These are phyloP conservation scores for Cordylochernes scorpioides DNA, from an alignment of 2,888 invertebrate species.

Conservation along the genomic window DNA sequence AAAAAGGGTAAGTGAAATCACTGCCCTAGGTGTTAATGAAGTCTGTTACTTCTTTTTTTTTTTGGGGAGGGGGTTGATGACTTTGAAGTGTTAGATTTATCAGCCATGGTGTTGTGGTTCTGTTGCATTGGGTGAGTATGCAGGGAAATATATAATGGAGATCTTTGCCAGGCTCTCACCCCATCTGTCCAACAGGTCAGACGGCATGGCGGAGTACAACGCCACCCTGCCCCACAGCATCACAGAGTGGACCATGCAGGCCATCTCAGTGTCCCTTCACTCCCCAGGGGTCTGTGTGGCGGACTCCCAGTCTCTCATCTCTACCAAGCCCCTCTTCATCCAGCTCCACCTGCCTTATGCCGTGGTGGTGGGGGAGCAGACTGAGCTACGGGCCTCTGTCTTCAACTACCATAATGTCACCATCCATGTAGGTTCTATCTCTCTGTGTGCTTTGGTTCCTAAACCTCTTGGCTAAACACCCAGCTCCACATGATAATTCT, in stretches of 20 bases:
- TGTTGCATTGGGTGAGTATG: too few species aligned
- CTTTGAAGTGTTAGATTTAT: too few species aligned
- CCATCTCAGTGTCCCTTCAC: slow-evolving; percentile 9
- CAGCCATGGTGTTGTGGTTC: too few species aligned
- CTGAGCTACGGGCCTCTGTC: slow-evolving; percentile 14
- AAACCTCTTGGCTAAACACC: not conserved
- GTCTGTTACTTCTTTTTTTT: too few species aligned
- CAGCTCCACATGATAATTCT: too few species aligned
- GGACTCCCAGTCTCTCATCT: slow-evolving; percentile 8
- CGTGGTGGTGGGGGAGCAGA: slow-evolving; percentile 15
- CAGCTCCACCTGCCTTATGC: slow-evolving; percentile 14
- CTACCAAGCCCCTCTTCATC: slow-evolving; percentile 13
- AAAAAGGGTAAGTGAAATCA: too few species aligned
- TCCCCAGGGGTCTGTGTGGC: slow-evolving; percentile 14
- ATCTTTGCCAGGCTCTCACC: too few species aligned
- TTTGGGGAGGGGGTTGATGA: too few species aligned
- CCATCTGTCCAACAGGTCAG: too few species aligned
- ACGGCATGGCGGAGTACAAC: slow-evolving; percentile 1
- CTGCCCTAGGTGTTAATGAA: too few species aligned
- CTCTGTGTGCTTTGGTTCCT: not conserved
- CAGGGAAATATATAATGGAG: too few species aligned
- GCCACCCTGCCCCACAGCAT: slow-evolving; percentile 15
- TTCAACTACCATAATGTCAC: slow-evolving; percentile 15
- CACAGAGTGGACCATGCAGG: slow-evolving; percentile 14
- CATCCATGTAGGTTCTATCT: too few species aligned